These are phyloP conservation scores for Conus ventricosus DNA, from an alignment of 1,140 invertebrate genomes.

Conservation along the genomic window DNA sequence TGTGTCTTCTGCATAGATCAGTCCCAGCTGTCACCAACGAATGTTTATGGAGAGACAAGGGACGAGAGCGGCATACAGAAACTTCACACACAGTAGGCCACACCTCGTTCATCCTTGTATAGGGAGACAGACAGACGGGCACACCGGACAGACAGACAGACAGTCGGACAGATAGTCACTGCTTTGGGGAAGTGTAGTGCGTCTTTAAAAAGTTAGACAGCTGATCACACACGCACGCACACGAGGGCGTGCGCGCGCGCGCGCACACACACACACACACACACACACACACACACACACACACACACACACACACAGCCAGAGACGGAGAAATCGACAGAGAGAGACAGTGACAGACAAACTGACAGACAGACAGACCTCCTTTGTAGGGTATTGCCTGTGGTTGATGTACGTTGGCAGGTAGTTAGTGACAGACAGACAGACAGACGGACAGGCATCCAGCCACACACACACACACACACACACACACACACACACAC, in stretches of 20 bases:
- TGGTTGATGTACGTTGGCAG: not conserved
- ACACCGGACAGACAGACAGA: not conserved
- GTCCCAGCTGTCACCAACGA: too few species aligned
- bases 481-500: not conserved
- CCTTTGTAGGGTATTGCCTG: too few species aligned
- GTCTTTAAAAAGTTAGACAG: not conserved
- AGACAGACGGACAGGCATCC: too few species aligned
- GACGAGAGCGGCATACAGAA: too few species aligned
- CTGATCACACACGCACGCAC: not conserved
- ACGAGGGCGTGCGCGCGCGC: not conserved
- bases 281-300: not conserved
- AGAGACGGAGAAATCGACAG: not conserved
- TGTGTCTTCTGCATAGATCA: too few species aligned
- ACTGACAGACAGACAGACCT: not conserved
- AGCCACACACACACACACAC: too few species aligned
- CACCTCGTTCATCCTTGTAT: too few species aligned
- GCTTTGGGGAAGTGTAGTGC: too few species aligned
- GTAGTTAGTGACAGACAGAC: not conserved
- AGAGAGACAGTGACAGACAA: not conserved
- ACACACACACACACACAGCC: not conserved
- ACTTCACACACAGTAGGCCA: too few species aligned
- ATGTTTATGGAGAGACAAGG: too few species aligned
- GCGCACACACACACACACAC: not conserved
- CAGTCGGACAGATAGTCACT: not conserved
- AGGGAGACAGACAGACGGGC: not conserved